Conservation (phyloP, 2,113 vertebrate species). For the Myotis brandtii region DNA sequence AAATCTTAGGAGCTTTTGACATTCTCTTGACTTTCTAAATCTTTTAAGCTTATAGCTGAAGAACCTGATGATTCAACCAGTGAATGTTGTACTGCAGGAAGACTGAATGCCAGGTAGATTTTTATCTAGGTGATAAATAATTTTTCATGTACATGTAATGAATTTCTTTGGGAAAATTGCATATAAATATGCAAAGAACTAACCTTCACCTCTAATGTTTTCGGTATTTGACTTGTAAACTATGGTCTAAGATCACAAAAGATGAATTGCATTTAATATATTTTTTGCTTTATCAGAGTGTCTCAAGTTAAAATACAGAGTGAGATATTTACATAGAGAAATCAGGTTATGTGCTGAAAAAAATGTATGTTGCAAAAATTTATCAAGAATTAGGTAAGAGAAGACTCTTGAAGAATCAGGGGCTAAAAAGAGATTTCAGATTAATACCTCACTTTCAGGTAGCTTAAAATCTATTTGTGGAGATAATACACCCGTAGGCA, state of each 20-base stretch:
- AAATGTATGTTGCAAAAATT: neutral
- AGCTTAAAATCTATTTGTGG: neutral
- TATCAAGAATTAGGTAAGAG: neutral
- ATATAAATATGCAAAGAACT: neutral
- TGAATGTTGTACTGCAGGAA: neutral
- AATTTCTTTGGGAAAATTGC: neutral
- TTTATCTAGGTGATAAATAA: neutral
- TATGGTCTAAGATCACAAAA: neutral
- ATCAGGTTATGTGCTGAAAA: neutral
- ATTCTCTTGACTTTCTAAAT: neutral
- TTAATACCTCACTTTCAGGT: neutral
- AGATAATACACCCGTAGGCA: neutral
- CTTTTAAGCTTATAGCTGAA: neutral
- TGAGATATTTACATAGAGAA: neutral
- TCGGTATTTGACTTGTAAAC: conserved; percentile 4
- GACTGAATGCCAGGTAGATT: neutral
- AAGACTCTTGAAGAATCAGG: neutral
- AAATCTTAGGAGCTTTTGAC: neutral
- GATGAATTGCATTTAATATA: neutral
- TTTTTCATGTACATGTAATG: neutral
- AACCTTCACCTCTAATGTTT: neutral
- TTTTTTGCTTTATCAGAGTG: neutral
- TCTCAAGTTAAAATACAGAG: neutral
- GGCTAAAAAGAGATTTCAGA: neutral
- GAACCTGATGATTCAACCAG: neutral